Base-by-base conservation (phyloP, 1,140 invertebrate genomes). In the Papilio glaucus region DNA sequence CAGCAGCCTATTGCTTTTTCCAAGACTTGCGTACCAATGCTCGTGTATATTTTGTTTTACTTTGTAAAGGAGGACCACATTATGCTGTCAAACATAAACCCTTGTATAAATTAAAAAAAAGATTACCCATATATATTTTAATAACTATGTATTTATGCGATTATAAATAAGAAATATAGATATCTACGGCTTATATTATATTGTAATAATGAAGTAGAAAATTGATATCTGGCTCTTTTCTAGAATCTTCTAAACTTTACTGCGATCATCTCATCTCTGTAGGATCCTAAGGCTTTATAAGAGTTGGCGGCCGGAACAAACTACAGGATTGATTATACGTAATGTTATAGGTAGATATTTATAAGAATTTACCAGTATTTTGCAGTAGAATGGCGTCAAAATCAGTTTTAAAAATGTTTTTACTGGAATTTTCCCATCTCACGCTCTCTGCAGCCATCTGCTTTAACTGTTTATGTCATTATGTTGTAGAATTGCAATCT, bases 1-100 rank as follows among this genome's bases (percentile, higher is more conserved):
- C 33, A 62, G 62, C 29, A 37, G 62, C 62, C 62, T 63, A 63
- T 63, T 63, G 26, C 62, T 41, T 63, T 63, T 63, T 45, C 18
- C 49, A 57, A 57, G 49, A 57, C 18, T 7, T 45, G 42, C 15
- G 15, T 18, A 45, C 15, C 15, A 13, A 13, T 6, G 29, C 18
- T 24, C 21, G 9, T 4, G 49, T 57, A n/a, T n/a, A 26, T 57
- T 57, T 57, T 57, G 49, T 12, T 57, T 57, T 57, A 57, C 49
- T 57, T 57, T 57, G 49, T 57, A 57, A 57, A 26, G 49, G 29
- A 3, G 29, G 21, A 24, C 45, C 45, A 57, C 21, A 57, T 57
- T 57, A 57, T 57, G 49, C 21, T 53, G 49, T 57, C 21, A 57
- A 57, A 13, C 9, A 24, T 57, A 13, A 45, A 57, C 21, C 9